A percentile compares a stretch with the other conserved stretches of the same genome.
Evolutionary conservation across 2,113 vertebrate genomes (phyloP).

Genomic region (Mystacornis crossleyi): DNA sequence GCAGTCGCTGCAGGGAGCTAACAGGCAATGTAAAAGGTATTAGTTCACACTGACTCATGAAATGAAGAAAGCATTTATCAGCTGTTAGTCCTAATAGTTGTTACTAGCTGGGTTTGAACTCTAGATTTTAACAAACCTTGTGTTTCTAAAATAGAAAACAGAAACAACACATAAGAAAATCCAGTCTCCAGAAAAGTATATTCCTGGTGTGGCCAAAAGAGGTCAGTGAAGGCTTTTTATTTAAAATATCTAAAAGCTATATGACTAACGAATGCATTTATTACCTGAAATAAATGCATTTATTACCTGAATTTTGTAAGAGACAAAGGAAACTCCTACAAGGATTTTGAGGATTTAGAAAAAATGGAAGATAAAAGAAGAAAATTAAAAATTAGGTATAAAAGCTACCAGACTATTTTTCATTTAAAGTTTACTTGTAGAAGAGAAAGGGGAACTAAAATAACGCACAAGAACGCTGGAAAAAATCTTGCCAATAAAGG

Average conservation of each 20-base stretch:
- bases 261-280: not conserved
- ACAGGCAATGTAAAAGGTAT: not conserved
- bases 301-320: not conserved
- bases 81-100: not conserved
- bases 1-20: not conserved
- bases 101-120: not conserved
- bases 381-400: not conserved
- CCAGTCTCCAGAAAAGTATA: not conserved
- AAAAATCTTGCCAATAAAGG: not conserved
- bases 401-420: not conserved
- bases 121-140: not conserved
- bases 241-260: not conserved
- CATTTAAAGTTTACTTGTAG: not conserved
- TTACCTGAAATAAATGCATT: not conserved
- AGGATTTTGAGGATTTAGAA: not conserved
- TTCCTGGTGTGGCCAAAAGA: slow-evolving; percentile 33
- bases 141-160: not conserved
- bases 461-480: not conserved
- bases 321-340: not conserved
- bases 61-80: not conserved
- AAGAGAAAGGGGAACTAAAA: not conserved
- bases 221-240: slow-evolving; percentile 40
- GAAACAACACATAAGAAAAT: not conserved
- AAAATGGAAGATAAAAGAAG: not conserved
- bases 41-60: not conserved